Conservation (phyloP, 2,888 invertebrate species). For the Euproctis similis region DNA sequence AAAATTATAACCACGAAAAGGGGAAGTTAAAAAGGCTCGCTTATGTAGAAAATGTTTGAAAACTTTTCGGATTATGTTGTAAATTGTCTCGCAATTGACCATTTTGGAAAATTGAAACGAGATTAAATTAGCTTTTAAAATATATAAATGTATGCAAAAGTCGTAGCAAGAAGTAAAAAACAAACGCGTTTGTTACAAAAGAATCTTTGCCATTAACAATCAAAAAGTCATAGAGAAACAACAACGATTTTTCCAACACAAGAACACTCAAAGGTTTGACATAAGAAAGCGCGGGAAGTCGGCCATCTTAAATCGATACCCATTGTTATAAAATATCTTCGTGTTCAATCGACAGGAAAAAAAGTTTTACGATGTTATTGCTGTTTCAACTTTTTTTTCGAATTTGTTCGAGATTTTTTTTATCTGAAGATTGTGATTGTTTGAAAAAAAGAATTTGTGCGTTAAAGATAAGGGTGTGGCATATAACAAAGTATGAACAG, state of each 20-base stretch:
- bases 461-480: slow-evolving; percentile 9
- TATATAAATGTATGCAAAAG: too few relatives aligned
- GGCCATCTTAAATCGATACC: slow-evolving; percentile 38
- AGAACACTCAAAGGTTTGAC: slow-evolving; percentile 26
- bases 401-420: slow-evolving; percentile 30
- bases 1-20: too few relatives aligned
- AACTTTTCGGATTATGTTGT: too few relatives aligned
- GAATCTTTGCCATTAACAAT: slow-evolving; percentile 3
- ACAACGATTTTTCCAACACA: slow-evolving; percentile 10
- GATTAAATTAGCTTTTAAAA: too few relatives aligned
- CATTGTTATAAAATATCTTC: slow-evolving; percentile 33
- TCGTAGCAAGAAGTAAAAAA: too few relatives aligned
- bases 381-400: slow-evolving; percentile 20
- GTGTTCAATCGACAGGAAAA: slow-evolving; percentile 35
- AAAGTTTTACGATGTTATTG: slow-evolving; percentile 30
- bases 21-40: too few relatives aligned
- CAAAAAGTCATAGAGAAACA: slow-evolving; percentile 8
- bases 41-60: too few relatives aligned
- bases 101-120: too few relatives aligned
- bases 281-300: slow-evolving; percentile 40
- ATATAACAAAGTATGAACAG: slow-evolving; percentile 10
- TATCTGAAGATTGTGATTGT: slow-evolving; percentile 25
- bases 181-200: background rate
- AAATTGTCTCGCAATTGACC: too few relatives aligned
- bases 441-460: slow-evolving; percentile 16